Evolutionary conservation across 2,888 invertebrate species (phyloP).

Genomic region (Branchipolynoe longqiensis): DNA sequence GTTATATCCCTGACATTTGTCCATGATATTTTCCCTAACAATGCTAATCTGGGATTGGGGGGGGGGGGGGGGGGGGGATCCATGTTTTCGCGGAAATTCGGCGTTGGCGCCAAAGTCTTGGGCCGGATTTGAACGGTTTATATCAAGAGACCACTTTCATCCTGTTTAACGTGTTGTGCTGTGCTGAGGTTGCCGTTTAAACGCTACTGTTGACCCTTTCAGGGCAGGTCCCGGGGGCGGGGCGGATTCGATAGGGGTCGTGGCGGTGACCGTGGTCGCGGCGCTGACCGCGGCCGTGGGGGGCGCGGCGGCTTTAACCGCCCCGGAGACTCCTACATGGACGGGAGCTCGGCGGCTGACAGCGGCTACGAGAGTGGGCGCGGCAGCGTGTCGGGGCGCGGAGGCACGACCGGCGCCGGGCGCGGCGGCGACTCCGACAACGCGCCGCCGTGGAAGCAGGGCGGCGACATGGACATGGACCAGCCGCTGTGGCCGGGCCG

Average conservation of each 20-base stretch:
- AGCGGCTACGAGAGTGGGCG: not conserved
- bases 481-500: not conserved
- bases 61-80: too few relatives aligned
- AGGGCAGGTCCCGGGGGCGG: constrained; percentile 15
- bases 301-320: constrained; percentile 32
- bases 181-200: too few relatives aligned
- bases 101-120: too few relatives aligned
- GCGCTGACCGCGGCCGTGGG: constrained; percentile 23
- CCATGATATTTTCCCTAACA: too few relatives aligned
- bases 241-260: constrained; percentile 1
- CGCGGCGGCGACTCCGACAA: constrained; percentile 1
- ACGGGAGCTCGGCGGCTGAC: not conserved
- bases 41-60: too few relatives aligned
- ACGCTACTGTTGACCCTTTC: too few relatives aligned
- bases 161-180: too few relatives aligned
- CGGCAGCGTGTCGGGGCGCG: not conserved
- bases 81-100: too few relatives aligned
- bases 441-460: constrained; percentile 19
- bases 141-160: too few relatives aligned
- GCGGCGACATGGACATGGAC: not conserved
- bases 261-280: constrained; percentile 51
- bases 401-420: not conserved
- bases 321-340: constrained; percentile 7
- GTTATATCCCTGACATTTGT: too few relatives aligned
- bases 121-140: too few relatives aligned